A percentile compares a stretch with the other conserved stretches of the same genome.
These are phyloP conservation scores for Potorous gilbertii DNA, from an alignment of 2,797 vertebrate species.

Conservation along the genomic window DNA sequence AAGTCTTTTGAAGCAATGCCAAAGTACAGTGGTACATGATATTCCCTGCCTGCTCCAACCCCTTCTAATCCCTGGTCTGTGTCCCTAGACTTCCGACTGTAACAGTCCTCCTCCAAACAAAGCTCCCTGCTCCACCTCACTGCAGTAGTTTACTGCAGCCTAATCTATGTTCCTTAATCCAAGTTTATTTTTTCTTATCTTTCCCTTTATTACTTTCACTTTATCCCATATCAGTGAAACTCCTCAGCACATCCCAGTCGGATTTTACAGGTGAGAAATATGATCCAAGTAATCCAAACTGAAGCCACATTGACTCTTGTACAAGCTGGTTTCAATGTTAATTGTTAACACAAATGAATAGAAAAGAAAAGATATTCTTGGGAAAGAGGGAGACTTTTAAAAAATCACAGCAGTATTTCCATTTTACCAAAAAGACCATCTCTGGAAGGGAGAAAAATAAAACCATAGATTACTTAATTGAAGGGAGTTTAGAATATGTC, in stretches of 20 bases:
- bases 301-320: background rate
- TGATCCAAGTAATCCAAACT: background rate
- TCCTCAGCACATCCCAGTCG: background rate
- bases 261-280: background rate
- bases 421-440: background rate
- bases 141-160: background rate
- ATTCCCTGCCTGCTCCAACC: background rate
- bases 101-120: background rate
- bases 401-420: background rate
- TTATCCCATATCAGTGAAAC: background rate
- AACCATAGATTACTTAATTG: background rate
- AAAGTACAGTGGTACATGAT: background rate
- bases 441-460: background rate
- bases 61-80: background rate
- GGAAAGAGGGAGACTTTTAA: background rate
- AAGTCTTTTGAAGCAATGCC: constrained; percentile 2
- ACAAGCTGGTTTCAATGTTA: background rate
- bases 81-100: background rate
- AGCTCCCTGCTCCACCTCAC: background rate
- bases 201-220: background rate
- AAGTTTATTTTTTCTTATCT: background rate
- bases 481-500: background rate
- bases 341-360: background rate
- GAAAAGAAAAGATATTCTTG: background rate
- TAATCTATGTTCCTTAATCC: background rate